These are phyloP conservation scores for Caenorhabditis angaria DNA, from an alignment of 2,888 invertebrate species.

Conservation along the genomic window DNA sequence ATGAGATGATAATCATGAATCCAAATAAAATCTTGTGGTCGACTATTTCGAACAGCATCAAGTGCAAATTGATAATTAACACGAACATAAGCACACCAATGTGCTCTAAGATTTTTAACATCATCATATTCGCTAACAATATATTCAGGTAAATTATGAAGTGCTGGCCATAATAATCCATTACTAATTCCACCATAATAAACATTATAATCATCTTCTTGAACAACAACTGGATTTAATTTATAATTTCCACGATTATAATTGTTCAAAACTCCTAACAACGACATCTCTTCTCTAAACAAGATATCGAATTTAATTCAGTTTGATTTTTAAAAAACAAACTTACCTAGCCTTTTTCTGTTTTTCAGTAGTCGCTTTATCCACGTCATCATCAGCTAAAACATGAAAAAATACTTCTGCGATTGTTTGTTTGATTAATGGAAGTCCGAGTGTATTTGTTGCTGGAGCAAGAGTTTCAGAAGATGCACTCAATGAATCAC, in stretches of 20 bases:
- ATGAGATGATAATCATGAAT: constrained; percentile 93
- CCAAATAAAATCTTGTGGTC: constrained; percentile 83
- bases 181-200: constrained; percentile 48
- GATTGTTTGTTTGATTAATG: constrained; percentile 68
- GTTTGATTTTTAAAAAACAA: neutral
- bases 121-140: constrained; percentile 71
- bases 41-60: constrained; percentile 71
- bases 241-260: constrained; percentile 72
- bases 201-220: constrained; percentile 59
- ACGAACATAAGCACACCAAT: constrained; percentile 71
- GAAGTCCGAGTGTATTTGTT: constrained; percentile 71
- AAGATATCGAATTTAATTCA: neutral
- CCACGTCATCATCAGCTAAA: constrained; percentile 68
- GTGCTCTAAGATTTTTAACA: constrained; percentile 54
- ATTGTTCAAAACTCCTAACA: constrained; percentile 70
- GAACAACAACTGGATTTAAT: constrained; percentile 71
- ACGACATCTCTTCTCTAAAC: constrained; percentile 69
- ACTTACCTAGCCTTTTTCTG: constrained; percentile 49
- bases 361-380: constrained; percentile 47
- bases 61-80: constrained; percentile 72
- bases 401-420: constrained; percentile 71
- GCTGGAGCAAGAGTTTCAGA: constrained; percentile 58
- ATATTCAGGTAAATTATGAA: constrained; percentile 72
- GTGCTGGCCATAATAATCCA: constrained; percentile 71
- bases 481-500: constrained; percentile 21